A percentile compares a stretch with the other conserved stretches of the same genome.
Conservation (phyloP, 1,140 invertebrate species). For the Cheumatopsyche charites region DNA sequence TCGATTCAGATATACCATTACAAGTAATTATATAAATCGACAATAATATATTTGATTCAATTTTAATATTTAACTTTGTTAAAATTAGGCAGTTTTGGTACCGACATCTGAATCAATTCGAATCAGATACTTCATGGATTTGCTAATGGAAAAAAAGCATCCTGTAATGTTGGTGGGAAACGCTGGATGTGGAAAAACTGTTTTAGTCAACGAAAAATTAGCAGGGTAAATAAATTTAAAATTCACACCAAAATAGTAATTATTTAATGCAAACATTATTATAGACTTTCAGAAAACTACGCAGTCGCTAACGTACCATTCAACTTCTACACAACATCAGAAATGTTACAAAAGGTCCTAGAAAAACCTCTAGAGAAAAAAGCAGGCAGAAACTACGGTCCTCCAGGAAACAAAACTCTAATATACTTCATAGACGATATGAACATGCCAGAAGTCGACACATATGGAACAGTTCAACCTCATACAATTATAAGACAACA, state of each 20-base stretch:
- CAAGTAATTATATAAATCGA: constrained; percentile 66
- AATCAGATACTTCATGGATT: constrained; percentile 87
- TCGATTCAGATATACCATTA: constrained; percentile 89
- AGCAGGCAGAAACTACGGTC: constrained; percentile 93
- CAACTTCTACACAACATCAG: constrained; percentile 96
- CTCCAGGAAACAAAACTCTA: constrained; percentile 91
- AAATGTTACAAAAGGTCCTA: constrained; percentile 93
- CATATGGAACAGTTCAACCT: constrained; percentile 94
- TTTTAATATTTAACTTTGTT: constrained; percentile 48
- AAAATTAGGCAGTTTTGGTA: constrained; percentile 86
- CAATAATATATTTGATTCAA: not conserved
- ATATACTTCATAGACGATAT: constrained; percentile 97
- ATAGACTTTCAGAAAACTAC: constrained; percentile 81
- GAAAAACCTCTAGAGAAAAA: constrained; percentile 98
- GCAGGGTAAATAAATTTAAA: constrained; percentile 54
- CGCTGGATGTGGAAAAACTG: constrained; percentile 91
- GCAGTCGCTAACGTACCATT: constrained; percentile 92
- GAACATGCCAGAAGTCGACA: constrained; percentile 97
- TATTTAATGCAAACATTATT: not conserved
- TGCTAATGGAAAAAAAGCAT: constrained; percentile 84
- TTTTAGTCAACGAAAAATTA: constrained; percentile 87
- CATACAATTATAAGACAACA: constrained; percentile 95
- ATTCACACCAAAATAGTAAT: constrained; percentile 2
- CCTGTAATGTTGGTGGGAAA: constrained; percentile 94
- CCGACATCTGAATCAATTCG: constrained; percentile 92